These are phyloP conservation scores for Elegia similella DNA, from an alignment of 2,888 invertebrate species.

Conservation along the genomic window DNA sequence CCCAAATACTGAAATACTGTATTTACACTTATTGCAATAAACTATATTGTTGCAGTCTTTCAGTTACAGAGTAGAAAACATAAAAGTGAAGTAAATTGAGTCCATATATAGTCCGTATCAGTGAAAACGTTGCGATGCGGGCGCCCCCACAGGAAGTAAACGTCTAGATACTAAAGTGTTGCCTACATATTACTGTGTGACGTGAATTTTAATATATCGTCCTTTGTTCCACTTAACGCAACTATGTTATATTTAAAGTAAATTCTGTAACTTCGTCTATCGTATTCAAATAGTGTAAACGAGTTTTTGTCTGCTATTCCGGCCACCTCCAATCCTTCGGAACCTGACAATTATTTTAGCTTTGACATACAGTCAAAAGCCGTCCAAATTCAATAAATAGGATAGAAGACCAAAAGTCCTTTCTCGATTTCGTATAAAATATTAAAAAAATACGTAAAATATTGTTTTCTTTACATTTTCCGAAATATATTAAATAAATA, in stretches of 20 bases:
- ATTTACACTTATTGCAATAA: background rate
- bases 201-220: constrained; percentile 47
- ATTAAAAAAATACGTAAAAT: too few relatives aligned
- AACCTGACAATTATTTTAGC: too few relatives aligned
- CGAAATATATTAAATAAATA: too few relatives aligned
- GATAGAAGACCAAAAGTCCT: too few relatives aligned
- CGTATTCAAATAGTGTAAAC: background rate
- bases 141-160: constrained; percentile 72
- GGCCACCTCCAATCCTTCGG: too few relatives aligned
- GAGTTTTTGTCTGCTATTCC: too few relatives aligned
- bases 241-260: background rate
- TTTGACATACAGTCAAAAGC: too few relatives aligned
- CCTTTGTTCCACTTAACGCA: constrained; percentile 23
- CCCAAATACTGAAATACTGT: too few relatives aligned
- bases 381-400: too few relatives aligned
- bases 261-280: background rate
- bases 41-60: background rate
- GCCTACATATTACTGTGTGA: constrained; percentile 57
- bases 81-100: constrained; percentile 8
- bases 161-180: constrained; percentile 56
- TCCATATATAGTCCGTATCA: constrained; percentile 24
- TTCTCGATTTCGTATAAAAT: too few relatives aligned
- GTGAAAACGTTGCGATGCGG: constrained; percentile 65
- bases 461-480: too few relatives aligned
- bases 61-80: constrained; percentile 13